Evolutionary conservation across 2,888 invertebrate genomes (phyloP).

Genomic region (Nasonovia ribisnigri): DNA sequence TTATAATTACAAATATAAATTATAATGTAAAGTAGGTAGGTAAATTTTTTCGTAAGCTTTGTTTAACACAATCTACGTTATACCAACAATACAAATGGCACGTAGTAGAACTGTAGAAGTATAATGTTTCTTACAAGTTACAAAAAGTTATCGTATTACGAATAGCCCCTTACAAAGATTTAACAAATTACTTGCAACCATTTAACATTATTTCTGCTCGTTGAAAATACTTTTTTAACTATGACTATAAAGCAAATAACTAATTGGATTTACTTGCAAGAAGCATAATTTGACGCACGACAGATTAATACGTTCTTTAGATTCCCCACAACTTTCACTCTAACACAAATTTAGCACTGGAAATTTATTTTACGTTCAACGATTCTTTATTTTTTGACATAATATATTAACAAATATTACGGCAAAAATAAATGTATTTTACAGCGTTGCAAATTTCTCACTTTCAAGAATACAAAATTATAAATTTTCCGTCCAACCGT

Average conservation of each 20-base stretch:
- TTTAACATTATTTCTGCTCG: conserved; percentile 15
- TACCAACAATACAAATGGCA: not conserved
- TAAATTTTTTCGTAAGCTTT: not conserved
- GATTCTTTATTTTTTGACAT: not conserved
- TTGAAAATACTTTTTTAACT: conserved; percentile 20
- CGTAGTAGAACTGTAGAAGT: conserved; percentile 11
- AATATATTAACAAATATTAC: not conserved
- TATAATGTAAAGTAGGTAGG: not conserved
- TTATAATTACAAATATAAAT: conserved; percentile 18
- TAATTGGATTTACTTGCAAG: not conserved
- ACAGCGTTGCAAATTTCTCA: not conserved
- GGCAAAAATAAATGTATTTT: not conserved
- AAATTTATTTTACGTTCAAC: not conserved
- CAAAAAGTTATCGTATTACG: conserved; percentile 27
- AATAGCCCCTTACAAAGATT: not conserved
- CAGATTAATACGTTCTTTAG: conserved; percentile 8
- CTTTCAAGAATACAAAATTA: not conserved
- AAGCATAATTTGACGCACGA: not conserved
- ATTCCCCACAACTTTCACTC: not conserved
- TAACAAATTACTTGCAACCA: conserved; percentile 26
- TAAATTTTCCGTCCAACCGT: not conserved
- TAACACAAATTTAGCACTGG: not conserved
- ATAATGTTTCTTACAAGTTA: conserved; percentile 32
- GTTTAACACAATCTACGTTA: not conserved
- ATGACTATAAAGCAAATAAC: not conserved